These are phyloP conservation scores for Pollimyrus isidori DNA, from an alignment of 2,113 vertebrate genomes.

Conservation along the genomic window DNA sequence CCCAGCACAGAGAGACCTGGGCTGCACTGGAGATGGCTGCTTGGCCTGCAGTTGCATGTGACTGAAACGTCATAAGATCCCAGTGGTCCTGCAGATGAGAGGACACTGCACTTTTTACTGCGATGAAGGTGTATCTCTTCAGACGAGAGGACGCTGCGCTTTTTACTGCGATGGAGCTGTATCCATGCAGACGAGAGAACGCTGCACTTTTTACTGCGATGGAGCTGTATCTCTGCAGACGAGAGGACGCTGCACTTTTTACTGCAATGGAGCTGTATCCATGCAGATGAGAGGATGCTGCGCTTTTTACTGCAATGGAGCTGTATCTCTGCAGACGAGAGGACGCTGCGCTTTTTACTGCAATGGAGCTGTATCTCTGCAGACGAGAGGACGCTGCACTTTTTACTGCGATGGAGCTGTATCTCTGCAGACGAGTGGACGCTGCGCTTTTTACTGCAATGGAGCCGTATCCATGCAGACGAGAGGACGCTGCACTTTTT, in stretches of 20 bases:
- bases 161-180: neutral
- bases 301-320: neutral
- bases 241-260: constrained; percentile 51
- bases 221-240: constrained; percentile 45
- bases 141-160: constrained; percentile 59
- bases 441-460: constrained; percentile 10
- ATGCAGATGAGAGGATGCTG: constrained; percentile 64
- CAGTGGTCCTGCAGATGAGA: constrained; percentile 64
- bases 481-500: constrained; percentile 52
- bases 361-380: constrained; percentile 32
- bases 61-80: constrained; percentile 61
- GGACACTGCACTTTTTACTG: constrained; percentile 42
- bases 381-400: constrained; percentile 59
- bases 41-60: constrained; percentile 59
- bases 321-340: constrained; percentile 54
- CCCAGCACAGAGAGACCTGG: constrained; percentile 29
- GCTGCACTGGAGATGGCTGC: constrained; percentile 56
- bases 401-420: neutral
- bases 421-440: constrained; percentile 62
- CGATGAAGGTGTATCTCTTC: constrained; percentile 33
- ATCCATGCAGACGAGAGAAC: constrained; percentile 63
- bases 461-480: constrained; percentile 46
- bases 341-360: constrained; percentile 41
- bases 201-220: constrained; percentile 16
- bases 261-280: neutral